Base-by-base conservation (phyloP, 2,888 invertebrate genomes). In the Sinodicranocentrus sp. region DNA sequence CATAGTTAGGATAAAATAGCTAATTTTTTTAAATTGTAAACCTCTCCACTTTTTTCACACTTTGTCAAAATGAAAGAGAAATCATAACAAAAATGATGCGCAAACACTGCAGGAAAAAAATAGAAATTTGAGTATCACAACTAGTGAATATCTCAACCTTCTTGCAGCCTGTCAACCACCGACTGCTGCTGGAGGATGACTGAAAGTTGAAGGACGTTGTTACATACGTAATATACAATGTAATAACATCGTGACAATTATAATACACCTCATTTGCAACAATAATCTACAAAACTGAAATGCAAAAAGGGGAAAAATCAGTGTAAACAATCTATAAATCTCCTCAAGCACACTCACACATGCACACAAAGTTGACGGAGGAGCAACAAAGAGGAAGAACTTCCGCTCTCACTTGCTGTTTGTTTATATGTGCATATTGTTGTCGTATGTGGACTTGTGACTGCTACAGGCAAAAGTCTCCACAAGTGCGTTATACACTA, bases 401-500 rank as follows among this genome's bases (percentile, higher is more conserved):
- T 83, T 83, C 83, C 83, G 83, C 83, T 83, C 83, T 83, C 83
- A 83, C 83, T 83, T 75, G 63, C 39, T 61, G 72, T 73, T 72
- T 72, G 23, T 43, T 61, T 25, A 44, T 61, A 25, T 43, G 44
- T 44, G 72, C 61, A 15, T 71, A 39, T 71, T 71, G 71, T n/a
- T n/a, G n/a, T 57, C 39, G 39, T 72, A 28, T 21, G 39, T 28
- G 8, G 6, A 61, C 61, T 44, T 61, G 6, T 39, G 6, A 48
- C n/a, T 48, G n/a, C 48, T 48, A 3, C 48, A 33, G 33, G 13
- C 48, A 48, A 15, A n/a, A 48, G 48, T n/a, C 48, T 5, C 48
- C 2, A 48, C 48, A 48, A 48, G 48, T 48, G 10, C 48, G 2
- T n/a, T n/a, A 15, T n/a, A 39, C 39, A 39, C 5, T 39, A 5